These are phyloP conservation scores for Acleris sparsana DNA, from an alignment of 2,888 invertebrate species.

Conservation along the genomic window DNA sequence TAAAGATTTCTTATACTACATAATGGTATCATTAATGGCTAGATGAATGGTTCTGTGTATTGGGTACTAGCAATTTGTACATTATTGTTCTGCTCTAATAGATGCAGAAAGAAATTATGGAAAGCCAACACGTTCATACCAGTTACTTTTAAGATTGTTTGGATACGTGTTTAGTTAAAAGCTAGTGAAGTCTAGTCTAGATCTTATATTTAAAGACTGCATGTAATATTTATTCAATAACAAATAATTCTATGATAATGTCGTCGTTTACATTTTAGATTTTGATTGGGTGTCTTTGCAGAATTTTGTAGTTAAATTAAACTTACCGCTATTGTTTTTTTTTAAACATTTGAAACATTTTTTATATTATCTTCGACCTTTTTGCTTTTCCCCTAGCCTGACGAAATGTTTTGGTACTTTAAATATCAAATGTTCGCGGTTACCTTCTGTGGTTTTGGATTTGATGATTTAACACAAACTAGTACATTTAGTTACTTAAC, in stretches of 20 bases:
- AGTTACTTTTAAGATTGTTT: not conserved
- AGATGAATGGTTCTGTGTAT: constrained; percentile 31
- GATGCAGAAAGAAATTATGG: constrained; percentile 39
- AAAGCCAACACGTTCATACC: constrained; percentile 36
- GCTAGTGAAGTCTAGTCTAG: not conserved
- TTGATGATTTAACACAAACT: constrained; percentile 4
- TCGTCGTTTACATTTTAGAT: no score
- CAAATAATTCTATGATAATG: no score
- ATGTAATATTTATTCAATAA: no score
- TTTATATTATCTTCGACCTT: not conserved
- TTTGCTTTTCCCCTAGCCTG: not conserved
- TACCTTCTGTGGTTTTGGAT: not conserved
- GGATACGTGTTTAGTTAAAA: not conserved
- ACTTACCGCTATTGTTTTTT: no score
- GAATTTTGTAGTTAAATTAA: no score
- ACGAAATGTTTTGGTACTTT: not conserved
- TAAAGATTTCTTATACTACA: constrained; percentile 38
- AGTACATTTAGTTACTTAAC: constrained; percentile 7
- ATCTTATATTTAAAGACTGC: no score
- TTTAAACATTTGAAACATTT: no score
- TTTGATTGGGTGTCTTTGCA: no score
- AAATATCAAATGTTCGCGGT: constrained; percentile 3
- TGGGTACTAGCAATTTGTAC: constrained; percentile 43
- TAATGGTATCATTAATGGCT: constrained; percentile 37
- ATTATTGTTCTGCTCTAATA: constrained; percentile 52